Evolutionary conservation across 2,888 invertebrate species (phyloP).

Genomic region (Drosophila fulvimacula): DNA sequence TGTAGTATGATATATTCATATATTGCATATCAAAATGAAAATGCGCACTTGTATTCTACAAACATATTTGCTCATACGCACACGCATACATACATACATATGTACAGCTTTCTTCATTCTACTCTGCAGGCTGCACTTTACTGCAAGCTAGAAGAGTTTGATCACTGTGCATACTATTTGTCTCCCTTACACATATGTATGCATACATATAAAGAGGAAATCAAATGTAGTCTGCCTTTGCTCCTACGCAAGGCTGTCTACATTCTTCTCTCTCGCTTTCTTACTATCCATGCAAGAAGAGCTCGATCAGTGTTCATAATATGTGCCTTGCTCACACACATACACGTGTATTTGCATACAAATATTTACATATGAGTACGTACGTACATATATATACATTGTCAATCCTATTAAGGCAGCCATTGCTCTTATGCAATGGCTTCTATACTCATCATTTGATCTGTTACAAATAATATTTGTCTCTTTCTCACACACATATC

Average conservation of each 20-base stretch:
- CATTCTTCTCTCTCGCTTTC: not conserved
- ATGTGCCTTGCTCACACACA: not conserved
- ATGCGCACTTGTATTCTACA: too few species aligned
- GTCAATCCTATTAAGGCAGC: too few species aligned
- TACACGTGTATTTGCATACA: too few species aligned
- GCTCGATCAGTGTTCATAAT: not conserved
- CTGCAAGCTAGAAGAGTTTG: not conserved
- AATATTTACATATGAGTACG: too few species aligned
- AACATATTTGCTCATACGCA: not conserved
- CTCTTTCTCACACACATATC: not conserved
- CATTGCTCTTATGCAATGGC: too few species aligned
- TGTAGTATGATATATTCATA: not conserved
- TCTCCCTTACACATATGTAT: not conserved
- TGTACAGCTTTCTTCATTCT: not conserved
- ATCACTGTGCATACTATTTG: not conserved
- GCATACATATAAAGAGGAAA: not conserved
- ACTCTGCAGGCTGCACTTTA: not conserved
- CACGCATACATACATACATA: not conserved
- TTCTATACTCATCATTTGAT: not conserved
- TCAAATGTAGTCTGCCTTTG: not conserved
- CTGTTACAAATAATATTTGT: not conserved
- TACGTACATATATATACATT: too few species aligned
- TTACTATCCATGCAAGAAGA: not conserved
- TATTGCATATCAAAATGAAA: too few species aligned
- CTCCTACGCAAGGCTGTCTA: not conserved